Conservation (phyloP, 1,140 invertebrate species). For the Homalodisca vitripennis region DNA sequence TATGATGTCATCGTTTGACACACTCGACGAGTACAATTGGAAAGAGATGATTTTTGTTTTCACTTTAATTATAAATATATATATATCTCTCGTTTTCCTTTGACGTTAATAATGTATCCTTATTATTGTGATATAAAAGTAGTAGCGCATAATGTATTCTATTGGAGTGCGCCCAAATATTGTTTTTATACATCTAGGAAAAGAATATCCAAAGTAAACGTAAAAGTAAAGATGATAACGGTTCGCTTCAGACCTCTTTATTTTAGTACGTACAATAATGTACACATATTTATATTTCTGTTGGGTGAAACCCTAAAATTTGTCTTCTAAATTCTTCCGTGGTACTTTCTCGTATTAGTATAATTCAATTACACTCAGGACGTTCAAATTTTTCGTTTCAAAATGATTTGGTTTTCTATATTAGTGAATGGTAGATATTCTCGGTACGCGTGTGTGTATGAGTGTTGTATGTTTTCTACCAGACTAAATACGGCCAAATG, state of each 20-base stretch:
- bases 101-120: conserved; percentile 6
- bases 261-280: neutral
- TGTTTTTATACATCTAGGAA: conserved; percentile 15
- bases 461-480: conserved; percentile 33
- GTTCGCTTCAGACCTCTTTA: neutral
- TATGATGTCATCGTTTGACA: conserved; percentile 30
- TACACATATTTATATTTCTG: neutral
- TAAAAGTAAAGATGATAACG: neutral
- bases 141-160: neutral
- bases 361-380: no score
- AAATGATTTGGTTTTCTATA: neutral
- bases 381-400: no score
- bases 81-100: conserved; percentile 24
- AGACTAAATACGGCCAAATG: conserved; percentile 28
- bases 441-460: conserved; percentile 13
- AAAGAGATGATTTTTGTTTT: conserved; percentile 24
- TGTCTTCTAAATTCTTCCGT: neutral
- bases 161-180: neutral
- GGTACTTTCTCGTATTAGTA: no score
- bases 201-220: conserved; percentile 9
- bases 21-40: conserved; percentile 12
- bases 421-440: neutral
- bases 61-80: conserved; percentile 25
- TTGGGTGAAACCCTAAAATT: conserved; percentile 3
- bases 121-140: conserved; percentile 22